phyloP scores from a whole-genome alignment of 2,113 vertebrate genomes.

The Xenus cinereus region DNA sequence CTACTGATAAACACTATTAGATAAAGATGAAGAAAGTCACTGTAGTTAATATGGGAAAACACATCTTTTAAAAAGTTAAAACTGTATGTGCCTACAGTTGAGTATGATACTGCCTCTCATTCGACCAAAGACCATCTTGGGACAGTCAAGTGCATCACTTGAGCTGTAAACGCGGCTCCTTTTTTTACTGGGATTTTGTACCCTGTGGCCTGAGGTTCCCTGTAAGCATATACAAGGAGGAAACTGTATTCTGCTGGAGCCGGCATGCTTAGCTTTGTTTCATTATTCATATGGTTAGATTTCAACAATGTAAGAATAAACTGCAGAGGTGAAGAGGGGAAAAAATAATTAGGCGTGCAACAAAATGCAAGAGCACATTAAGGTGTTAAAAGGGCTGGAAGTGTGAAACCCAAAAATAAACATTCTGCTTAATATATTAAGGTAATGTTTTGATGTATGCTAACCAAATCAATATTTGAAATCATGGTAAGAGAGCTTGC shows the following conservation, averaged over 20 bases:
- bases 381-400: slow-evolving; percentile 57
- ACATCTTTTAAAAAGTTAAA: not conserved
- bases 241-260: not conserved
- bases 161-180: not conserved
- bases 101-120: rapidly evolving
- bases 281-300: not conserved
- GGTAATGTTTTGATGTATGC: slow-evolving; percentile 40
- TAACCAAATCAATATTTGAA: slow-evolving; percentile 38
- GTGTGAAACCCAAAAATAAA: slow-evolving; percentile 61
- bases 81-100: rapidly evolving
- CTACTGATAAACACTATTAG: not conserved
- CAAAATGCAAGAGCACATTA: slow-evolving; percentile 24
- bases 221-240: not conserved
- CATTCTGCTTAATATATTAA: slow-evolving; percentile 31
- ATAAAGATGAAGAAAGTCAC: not conserved
- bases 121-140: not conserved
- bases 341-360: slow-evolving; percentile 46
- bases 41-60: not conserved
- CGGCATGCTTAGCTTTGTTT: not conserved
- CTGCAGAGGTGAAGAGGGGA: slow-evolving; percentile 33
- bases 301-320: slow-evolving; percentile 14
- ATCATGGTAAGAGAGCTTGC: not conserved
- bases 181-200: not conserved
- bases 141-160: not conserved
- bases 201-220: not conserved